These are phyloP conservation scores for Delia radicum DNA, from an alignment of 1,140 invertebrate species.

Conservation along the genomic window DNA sequence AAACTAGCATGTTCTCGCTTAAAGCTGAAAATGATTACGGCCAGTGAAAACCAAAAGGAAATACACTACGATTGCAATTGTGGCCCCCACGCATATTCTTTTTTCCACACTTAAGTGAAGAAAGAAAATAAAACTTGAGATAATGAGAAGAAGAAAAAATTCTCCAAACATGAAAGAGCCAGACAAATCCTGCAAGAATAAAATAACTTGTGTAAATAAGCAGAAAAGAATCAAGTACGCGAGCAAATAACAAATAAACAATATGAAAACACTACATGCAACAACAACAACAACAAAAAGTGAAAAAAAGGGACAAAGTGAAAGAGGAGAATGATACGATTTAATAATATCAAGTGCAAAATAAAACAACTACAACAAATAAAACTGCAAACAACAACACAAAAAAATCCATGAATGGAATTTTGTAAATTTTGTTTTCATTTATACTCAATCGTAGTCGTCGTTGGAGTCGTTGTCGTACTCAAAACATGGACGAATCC, in stretches of 20 bases:
- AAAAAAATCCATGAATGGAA: constrained; percentile 31
- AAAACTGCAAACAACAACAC: neutral
- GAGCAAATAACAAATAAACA: neutral
- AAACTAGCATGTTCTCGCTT: neutral
- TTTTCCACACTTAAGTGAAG: no score
- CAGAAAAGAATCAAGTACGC: neutral
- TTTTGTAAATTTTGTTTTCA: constrained; percentile 26
- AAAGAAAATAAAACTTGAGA: neutral
- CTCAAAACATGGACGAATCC: neutral
- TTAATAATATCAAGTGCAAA: neutral
- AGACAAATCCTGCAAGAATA: neutral
- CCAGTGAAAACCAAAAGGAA: neutral
- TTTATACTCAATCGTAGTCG: neutral
- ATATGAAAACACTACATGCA: no score
- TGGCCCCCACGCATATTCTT: constrained; percentile 1
- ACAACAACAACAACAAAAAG: neutral
- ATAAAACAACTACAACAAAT: neutral
- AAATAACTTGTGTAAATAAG: neutral
- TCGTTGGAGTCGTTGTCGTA: neutral
- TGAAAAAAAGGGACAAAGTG: neutral
- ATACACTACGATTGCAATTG: neutral
- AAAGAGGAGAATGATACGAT: neutral
- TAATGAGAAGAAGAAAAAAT: neutral
- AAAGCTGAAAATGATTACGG: neutral
- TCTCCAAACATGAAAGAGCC: neutral